Evolutionary conservation across 2,888 invertebrate species (phyloP), one percentile per base, ranked within the genome.

Genomic region (Lasioglossum malachurum): DNA sequence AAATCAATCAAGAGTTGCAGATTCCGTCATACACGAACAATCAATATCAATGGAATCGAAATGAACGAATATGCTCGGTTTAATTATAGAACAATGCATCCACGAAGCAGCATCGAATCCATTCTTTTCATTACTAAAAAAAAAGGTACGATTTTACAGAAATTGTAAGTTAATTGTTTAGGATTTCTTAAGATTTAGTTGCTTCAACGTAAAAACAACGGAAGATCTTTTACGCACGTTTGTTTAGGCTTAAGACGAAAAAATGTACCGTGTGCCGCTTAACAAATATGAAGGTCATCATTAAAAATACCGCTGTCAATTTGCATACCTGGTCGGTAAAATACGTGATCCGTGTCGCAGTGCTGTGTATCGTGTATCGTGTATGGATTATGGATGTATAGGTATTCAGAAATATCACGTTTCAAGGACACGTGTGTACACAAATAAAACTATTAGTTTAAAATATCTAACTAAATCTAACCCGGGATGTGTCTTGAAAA

Each of bases 351-450:
- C 46, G 14, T 31, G 16, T 31, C 46, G 77, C 72, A 57, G 41
- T 84, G 35, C 38, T 71, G 14, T 38, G 14, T 38, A 31, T 38
- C 57, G 16, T 19, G n/a, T 49, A 14, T 41, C 41, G 41, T 44
- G 41, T 44, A 44, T 44, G 44, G 44, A 44, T 44, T 44, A 44
- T 19, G 35, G 31, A 27, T 44, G 67, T 69, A 64, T 57, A 14
- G 23, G 46, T 14, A 27, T 46, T 46, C 69, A 78, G 60, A 85
- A 82, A 75, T 82, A 84, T 75, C 75, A 75, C 53, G 57, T 82
- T 82, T 77, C 84, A 88, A 87, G 84, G 84, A 53, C 84, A 44
- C 44, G 12, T 31, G 31, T 53, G 44, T 41, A n/a, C 38, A 57
- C 49, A 46, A 44, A 80, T 53, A 81, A 73, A 46, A 77, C 16